Conservation (phyloP, 2,888 invertebrate genomes). For the Pasiphila rectangulata region DNA sequence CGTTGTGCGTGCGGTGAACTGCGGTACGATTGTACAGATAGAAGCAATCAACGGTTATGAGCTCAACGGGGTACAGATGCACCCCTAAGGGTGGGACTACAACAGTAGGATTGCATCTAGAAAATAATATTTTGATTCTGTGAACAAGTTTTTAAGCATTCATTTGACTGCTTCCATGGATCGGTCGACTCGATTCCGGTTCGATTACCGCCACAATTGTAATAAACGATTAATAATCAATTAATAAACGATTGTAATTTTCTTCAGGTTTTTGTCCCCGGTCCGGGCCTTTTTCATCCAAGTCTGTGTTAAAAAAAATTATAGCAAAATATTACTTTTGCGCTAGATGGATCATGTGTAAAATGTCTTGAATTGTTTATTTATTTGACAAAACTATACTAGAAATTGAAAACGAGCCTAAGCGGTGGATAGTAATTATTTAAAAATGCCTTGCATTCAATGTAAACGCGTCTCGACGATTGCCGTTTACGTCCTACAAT, state of each 20-base stretch:
- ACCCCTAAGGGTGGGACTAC: constrained; percentile 18
- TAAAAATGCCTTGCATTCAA: constrained; percentile 66
- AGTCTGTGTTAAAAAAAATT: no score
- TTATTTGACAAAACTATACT: background rate
- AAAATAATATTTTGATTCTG: no score
- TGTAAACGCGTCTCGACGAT: constrained; percentile 71
- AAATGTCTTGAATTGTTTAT: background rate
- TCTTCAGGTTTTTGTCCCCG: no score
- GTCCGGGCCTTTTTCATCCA: no score
- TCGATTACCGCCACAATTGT: no score
- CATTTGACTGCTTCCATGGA: no score
- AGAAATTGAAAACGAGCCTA: constrained; percentile 3
- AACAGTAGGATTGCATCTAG: constrained; percentile 3
- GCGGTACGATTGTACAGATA: constrained; percentile 56
- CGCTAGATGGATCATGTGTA: background rate
- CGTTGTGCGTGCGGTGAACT: constrained; percentile 57
- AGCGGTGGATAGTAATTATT: constrained; percentile 55
- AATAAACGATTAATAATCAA: no score
- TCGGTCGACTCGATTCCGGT: no score
- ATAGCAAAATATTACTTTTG: no score
- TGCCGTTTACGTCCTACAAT: constrained; percentile 72
- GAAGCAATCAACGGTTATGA: constrained; percentile 72
- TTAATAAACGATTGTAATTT: no score
- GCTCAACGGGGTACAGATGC: constrained; percentile 35
- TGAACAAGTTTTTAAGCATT: no score